phyloP scores from a whole-genome alignment of 2,888 invertebrate species.

The Elaeidobius kamerunicus region DNA sequence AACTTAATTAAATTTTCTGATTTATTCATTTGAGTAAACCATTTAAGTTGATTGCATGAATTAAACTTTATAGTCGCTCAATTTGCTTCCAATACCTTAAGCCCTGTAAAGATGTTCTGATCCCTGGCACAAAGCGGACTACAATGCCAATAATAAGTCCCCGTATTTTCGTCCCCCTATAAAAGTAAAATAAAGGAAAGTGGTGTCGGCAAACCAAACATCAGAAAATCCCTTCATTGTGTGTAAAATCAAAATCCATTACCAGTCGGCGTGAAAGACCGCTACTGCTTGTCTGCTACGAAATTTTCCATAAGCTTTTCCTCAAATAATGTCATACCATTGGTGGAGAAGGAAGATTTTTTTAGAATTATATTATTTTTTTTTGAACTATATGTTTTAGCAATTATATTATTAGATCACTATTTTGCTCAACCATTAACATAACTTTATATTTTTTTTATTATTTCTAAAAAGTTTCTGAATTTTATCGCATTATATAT shows the following conservation, averaged over 20 bases:
- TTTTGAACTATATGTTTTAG: too few species aligned
- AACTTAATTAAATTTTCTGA: too few species aligned
- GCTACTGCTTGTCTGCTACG: slow-evolving; percentile 38
- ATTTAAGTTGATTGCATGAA: too few species aligned
- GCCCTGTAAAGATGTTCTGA: slow-evolving; percentile 10
- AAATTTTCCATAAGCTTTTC: slow-evolving; percentile 43
- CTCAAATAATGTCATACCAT: slow-evolving; percentile 40
- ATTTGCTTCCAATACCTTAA: slow-evolving; percentile 11
- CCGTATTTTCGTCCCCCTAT: slow-evolving; percentile 19
- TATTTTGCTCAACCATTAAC: too few species aligned
- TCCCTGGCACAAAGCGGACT: slow-evolving; percentile 18
- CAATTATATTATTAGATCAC: too few species aligned
- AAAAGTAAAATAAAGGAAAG: slow-evolving; percentile 39
- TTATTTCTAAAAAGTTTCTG: too few species aligned
- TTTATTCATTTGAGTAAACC: too few species aligned
- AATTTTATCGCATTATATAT: too few species aligned
- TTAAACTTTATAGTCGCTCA: too few species aligned
- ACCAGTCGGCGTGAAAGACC: slow-evolving; percentile 41
- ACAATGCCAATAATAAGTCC: slow-evolving; percentile 24
- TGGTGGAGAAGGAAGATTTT: slow-evolving; percentile 2
- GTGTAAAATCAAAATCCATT: slow-evolving; percentile 49
- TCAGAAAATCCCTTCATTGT: slow-evolving; percentile 41
- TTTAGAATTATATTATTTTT: not conserved
- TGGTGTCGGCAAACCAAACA: slow-evolving; percentile 40
- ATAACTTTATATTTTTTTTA: too few species aligned